A percentile compares a stretch with the other conserved stretches of the same genome.
These are phyloP conservation scores for Hormiphora californensis DNA, from an alignment of 37 sponge, comb jelly and placozoan genomes.

Conservation along the genomic window DNA sequence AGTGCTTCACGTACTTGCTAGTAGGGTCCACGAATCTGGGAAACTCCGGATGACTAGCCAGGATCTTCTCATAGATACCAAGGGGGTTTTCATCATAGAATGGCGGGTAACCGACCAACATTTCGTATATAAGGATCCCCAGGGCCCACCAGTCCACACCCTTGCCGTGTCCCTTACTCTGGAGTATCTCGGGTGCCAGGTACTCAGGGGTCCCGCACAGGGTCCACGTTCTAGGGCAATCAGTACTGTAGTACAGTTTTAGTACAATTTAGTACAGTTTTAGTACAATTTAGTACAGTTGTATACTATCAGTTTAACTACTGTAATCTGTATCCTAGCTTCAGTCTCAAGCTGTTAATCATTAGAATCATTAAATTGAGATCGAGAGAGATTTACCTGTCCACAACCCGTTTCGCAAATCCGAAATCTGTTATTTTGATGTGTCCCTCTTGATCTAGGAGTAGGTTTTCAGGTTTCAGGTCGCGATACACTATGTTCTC, in stretches of 20 bases:
- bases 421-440: constrained; percentile 88
- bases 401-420: constrained; percentile 76
- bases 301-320: too few relatives aligned
- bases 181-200: constrained; percentile 93
- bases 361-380: too few relatives aligned
- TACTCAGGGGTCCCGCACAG: constrained; percentile 96
- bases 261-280: background rate
- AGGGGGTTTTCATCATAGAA: constrained; percentile 93
- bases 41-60: constrained; percentile 77
- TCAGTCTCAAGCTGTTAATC: too few relatives aligned
- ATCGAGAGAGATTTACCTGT: too few relatives aligned
- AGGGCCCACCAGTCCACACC: constrained; percentile 98
- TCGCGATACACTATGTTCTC: constrained; percentile 83
- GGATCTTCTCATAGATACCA: constrained; percentile 88
- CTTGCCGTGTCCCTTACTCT: constrained; percentile 86
- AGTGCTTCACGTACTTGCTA: constrained; percentile 62
- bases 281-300: background rate
- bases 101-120: constrained; percentile 94
- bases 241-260: background rate
- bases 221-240: constrained; percentile 69
- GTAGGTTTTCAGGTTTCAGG: constrained; percentile 87
- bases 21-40: constrained; percentile 65
- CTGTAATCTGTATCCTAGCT: too few relatives aligned
- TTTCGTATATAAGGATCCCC: constrained; percentile 88
- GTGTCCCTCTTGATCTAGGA: constrained; percentile 74